phyloP scores from a whole-genome alignment of 2,888 invertebrate genomes.

The Macrophya annulata region DNA sequence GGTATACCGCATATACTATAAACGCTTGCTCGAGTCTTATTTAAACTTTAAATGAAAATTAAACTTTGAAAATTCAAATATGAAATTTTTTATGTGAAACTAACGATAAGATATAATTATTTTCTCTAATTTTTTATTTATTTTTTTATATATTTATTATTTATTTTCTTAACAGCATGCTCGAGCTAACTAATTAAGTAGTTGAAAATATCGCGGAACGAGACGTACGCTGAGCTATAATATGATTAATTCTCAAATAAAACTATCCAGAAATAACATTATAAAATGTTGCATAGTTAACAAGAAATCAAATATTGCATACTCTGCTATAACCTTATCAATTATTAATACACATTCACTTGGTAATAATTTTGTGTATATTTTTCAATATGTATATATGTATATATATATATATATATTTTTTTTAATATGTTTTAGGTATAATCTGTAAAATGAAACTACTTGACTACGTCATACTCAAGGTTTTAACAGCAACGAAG shows the following conservation, averaged over 20 bases:
- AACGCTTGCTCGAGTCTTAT: slow-evolving; percentile 16
- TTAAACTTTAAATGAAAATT: background rate
- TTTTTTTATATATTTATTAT: background rate
- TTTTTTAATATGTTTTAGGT: slow-evolving; percentile 46
- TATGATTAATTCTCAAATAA: slow-evolving; percentile 53
- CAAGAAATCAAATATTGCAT: slow-evolving; percentile 61
- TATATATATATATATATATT: slow-evolving; percentile 18
- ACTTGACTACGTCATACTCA: slow-evolving; percentile 38
- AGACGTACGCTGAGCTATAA: background rate
- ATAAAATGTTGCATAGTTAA: slow-evolving; percentile 68
- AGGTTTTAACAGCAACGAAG: slow-evolving; percentile 23
- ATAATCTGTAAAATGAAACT: slow-evolving; percentile 51
- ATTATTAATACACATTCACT: slow-evolving; percentile 37
- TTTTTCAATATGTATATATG: slow-evolving; percentile 7
- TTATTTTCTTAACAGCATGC: background rate
- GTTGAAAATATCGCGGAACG: slow-evolving; percentile 25
- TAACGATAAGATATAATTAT: slow-evolving; percentile 17
- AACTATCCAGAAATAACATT: slow-evolving; percentile 69
- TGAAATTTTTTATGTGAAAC: background rate
- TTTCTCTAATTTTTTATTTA: background rate
- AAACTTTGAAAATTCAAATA: background rate
- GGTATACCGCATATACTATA: background rate
- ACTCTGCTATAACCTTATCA: slow-evolving; percentile 49
- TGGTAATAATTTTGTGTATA: slow-evolving; percentile 30
- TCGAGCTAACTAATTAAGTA: slow-evolving; percentile 33